Conservation (phyloP, 2,888 invertebrate genomes). For the Drosophila tanythrix region DNA sequence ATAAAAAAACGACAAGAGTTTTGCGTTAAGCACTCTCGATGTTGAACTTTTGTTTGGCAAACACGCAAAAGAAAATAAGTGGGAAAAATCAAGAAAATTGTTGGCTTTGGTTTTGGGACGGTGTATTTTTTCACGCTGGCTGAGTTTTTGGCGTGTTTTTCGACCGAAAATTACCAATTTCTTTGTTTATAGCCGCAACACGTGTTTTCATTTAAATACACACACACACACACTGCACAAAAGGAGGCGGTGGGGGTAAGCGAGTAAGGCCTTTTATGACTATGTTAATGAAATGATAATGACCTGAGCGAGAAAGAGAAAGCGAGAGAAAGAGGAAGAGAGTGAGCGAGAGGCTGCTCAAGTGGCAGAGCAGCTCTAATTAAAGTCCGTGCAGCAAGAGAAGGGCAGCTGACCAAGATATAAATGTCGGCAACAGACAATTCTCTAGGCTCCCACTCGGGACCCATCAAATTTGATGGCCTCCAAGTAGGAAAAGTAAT, state of each 20-base stretch:
- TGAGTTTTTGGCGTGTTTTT: constrained; percentile 36
- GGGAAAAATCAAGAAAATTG: constrained; percentile 23
- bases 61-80: neutral
- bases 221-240: constrained; percentile 7
- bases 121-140: constrained; percentile 44
- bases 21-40: neutral
- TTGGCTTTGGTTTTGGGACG: constrained; percentile 9
- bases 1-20: neutral
- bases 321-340: neutral
- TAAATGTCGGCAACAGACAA: constrained; percentile 20
- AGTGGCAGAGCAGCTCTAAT: constrained; percentile 42
- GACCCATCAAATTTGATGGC: constrained; percentile 55
- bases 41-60: constrained; percentile 5
- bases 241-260: neutral
- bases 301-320: constrained; percentile 17
- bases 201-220: constrained; percentile 71
- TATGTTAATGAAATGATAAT: constrained; percentile 81
- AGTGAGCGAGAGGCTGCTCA: constrained; percentile 8
- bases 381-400: constrained; percentile 36
- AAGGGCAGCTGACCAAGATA: constrained; percentile 34
- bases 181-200: constrained; percentile 79
- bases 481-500: constrained; percentile 51
- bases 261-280: constrained; percentile 60
- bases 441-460: constrained; percentile 36
- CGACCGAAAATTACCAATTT: constrained; percentile 63